Conservation (phyloP, 2,888 invertebrate genomes). For the Romanomermis culicivorax region DNA sequence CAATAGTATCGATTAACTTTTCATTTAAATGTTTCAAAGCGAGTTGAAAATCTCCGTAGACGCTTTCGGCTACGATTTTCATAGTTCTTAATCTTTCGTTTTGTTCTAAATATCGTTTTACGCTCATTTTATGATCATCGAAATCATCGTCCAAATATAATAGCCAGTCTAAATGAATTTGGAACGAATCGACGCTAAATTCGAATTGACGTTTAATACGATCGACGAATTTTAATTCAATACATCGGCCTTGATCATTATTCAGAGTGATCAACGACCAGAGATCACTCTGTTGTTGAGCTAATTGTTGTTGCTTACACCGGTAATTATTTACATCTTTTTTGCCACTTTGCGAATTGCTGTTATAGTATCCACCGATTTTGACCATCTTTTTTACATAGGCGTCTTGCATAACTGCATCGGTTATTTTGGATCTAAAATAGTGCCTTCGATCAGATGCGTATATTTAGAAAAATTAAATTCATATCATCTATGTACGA, state of each 20-base stretch:
- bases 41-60: conserved; percentile 85
- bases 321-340: neutral
- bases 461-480: no score
- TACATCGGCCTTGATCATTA: conserved; percentile 74
- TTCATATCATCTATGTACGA: no score
- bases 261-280: conserved; percentile 98
- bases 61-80: conserved; percentile 59
- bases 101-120: neutral
- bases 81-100: neutral
- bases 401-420: conserved; percentile 47
- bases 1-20: conserved; percentile 86
- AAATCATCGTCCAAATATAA: conserved; percentile 30
- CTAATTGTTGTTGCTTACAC: no score
- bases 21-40: conserved; percentile 83
- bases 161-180: conserved; percentile 84
- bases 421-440: conserved; percentile 53
- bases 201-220: conserved; percentile 95
- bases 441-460: no score
- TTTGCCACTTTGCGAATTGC: conserved; percentile 40
- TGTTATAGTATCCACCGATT: conserved; percentile 36
- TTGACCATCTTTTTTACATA: conserved; percentile 99
- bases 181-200: conserved; percentile 97
- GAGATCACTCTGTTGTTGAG: conserved; percentile 41
- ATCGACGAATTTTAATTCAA: conserved; percentile 97
- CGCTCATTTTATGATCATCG: neutral